Conservation (phyloP, 2,888 invertebrate species). For the Lasioglossum zephyrum region DNA sequence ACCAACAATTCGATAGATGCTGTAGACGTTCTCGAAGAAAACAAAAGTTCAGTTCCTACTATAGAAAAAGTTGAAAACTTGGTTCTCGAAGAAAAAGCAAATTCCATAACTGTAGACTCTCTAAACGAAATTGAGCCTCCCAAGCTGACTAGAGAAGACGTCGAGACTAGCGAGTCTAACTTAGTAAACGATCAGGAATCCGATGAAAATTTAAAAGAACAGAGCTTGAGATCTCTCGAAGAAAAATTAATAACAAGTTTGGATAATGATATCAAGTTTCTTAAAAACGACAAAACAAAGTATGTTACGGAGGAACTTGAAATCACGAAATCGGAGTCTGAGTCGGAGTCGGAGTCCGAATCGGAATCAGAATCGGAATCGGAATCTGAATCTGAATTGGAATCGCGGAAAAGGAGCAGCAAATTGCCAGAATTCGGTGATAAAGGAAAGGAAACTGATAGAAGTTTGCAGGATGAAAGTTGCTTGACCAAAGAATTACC, state of each 20-base stretch:
- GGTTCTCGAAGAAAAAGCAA: slow-evolving; percentile 12
- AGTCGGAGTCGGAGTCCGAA: neutral
- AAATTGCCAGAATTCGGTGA: neutral
- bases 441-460: slow-evolving; percentile 18
- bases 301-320: slow-evolving; percentile 48
- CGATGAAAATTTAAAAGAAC: slow-evolving; percentile 30
- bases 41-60: slow-evolving; percentile 6
- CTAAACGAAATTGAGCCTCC: slow-evolving; percentile 24
- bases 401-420: neutral
- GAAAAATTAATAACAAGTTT: slow-evolving; percentile 48
- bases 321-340: slow-evolving; percentile 42
- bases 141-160: slow-evolving; percentile 29
- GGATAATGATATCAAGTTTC: slow-evolving; percentile 48
- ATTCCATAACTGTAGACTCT: slow-evolving; percentile 19
- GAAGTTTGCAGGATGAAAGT: slow-evolving; percentile 45
- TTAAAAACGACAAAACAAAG: slow-evolving; percentile 81
- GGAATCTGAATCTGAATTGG: neutral
- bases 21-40: slow-evolving; percentile 9
- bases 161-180: slow-evolving; percentile 32
- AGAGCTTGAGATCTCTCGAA: slow-evolving; percentile 26
- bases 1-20: slow-evolving; percentile 49
- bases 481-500: slow-evolving; percentile 42
- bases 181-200: slow-evolving; percentile 41
- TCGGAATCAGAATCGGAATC: neutral
- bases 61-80: slow-evolving; percentile 29